Percentiles rank a stretch among this genome's conserved stretches.
Conservation (phyloP, 2,113 vertebrate species). For the Psittacus erithacus region DNA sequence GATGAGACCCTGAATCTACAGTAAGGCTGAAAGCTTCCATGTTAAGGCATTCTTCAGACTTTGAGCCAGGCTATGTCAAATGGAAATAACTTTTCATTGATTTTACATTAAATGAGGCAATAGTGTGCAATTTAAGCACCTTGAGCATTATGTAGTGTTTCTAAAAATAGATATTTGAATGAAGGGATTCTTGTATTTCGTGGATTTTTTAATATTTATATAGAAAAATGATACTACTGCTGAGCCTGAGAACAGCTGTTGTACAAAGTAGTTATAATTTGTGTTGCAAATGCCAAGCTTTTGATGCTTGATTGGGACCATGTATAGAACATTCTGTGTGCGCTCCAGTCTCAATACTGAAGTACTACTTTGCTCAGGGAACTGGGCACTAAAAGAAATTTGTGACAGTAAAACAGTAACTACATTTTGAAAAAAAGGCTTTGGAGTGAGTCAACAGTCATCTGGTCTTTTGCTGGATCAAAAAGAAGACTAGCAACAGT, state of each 20-base stretch:
- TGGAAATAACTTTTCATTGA: slow-evolving; percentile 1
- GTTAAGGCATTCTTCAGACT: neutral
- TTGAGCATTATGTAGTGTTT: neutral
- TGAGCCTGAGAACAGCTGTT: neutral
- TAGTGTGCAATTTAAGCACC: neutral
- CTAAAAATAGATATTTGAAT: slow-evolving; percentile 24
- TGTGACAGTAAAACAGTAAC: neutral
- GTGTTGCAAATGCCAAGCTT: neutral
- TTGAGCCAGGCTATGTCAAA: neutral
- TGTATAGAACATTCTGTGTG: neutral
- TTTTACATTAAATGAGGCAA: neutral
- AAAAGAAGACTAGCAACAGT: neutral
- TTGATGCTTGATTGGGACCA: neutral
- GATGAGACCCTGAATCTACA: neutral
- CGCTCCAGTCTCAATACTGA: rapidly evolving
- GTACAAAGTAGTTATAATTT: neutral
- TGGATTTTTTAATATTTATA: neutral
- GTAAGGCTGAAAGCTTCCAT: neutral
- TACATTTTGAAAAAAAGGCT: neutral
- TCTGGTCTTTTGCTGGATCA: neutral
- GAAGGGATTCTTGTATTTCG: neutral
- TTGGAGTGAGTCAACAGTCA: neutral
- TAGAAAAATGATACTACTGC: neutral
- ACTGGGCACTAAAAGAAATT: neutral
- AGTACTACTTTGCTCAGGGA: neutral